phyloP scores from a whole-genome alignment of 2,888 invertebrate species.

The Tyria jacobaeae region DNA sequence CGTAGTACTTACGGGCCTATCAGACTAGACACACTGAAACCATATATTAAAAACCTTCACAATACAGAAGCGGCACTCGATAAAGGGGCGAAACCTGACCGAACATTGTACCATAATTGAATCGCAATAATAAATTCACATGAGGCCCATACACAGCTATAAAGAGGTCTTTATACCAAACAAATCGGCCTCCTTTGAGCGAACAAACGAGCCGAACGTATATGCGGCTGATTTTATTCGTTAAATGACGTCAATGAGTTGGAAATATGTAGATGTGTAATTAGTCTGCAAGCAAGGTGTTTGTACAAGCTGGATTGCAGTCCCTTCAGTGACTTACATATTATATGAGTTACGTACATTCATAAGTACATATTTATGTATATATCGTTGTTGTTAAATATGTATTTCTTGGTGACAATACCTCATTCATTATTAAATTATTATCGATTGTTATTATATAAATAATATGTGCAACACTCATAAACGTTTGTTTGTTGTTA shows the following conservation, averaged over 20 bases:
- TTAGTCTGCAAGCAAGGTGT: slow-evolving; percentile 46
- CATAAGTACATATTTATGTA: too few relatives aligned
- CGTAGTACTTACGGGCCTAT: not conserved
- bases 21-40: slow-evolving; percentile 43
- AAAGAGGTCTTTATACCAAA: slow-evolving; percentile 84
- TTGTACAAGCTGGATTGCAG: slow-evolving; percentile 21
- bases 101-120: slow-evolving; percentile 81
- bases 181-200: slow-evolving; percentile 84
- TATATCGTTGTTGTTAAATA: too few relatives aligned
- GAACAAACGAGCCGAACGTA: slow-evolving; percentile 74
- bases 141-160: slow-evolving; percentile 73
- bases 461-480: too few relatives aligned
- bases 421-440: too few relatives aligned
- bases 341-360: too few relatives aligned
- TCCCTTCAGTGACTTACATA: slow-evolving; percentile 10
- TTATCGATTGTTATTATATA: too few relatives aligned
- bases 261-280: slow-evolving; percentile 53
- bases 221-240: slow-evolving; percentile 75
- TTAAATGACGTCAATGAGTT: slow-evolving; percentile 65
- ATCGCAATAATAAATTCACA: slow-evolving; percentile 84
- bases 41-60: slow-evolving; percentile 23
- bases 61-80: slow-evolving; percentile 42
- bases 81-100: slow-evolving; percentile 68
- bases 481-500: too few relatives aligned
- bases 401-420: too few relatives aligned